A percentile compares a stretch with the other conserved stretches of the same genome.
phyloP scores from a whole-genome alignment of 2,797 vertebrate species.

The Diplodus sargus region DNA sequence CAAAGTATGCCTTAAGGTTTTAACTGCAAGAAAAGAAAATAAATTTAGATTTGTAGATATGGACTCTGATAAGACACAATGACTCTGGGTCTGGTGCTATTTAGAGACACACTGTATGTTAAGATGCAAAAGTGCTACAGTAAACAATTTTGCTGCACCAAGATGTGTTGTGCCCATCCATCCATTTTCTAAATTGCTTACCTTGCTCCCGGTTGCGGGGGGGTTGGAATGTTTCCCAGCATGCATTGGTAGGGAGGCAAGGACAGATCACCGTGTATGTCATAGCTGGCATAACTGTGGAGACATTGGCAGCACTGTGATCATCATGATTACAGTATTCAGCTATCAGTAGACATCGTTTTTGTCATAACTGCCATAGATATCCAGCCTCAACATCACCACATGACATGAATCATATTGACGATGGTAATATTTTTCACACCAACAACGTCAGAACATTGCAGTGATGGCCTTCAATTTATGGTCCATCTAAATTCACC shows the following conservation, averaged over 20 bases:
- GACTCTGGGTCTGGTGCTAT: neutral
- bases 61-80: neutral
- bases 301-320: neutral
- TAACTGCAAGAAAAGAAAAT: neutral
- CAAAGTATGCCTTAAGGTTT: neutral
- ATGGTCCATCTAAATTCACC: neutral
- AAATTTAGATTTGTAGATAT: neutral
- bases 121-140: neutral
- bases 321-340: neutral
- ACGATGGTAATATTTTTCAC: neutral
- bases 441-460: neutral
- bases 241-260: constrained; percentile 6
- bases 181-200: constrained; percentile 8
- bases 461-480: neutral
- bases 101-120: neutral
- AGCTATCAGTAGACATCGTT: neutral
- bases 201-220: neutral
- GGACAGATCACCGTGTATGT: neutral
- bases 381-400: neutral
- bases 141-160: neutral
- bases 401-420: neutral
- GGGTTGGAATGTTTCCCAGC: constrained; percentile 7
- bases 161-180: too few species aligned
- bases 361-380: neutral
- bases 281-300: neutral